A percentile compares a stretch with the other conserved stretches of the same genome.
Conservation (phyloP, 2,113 vertebrate species). For the Spheniscus mendiculus region DNA sequence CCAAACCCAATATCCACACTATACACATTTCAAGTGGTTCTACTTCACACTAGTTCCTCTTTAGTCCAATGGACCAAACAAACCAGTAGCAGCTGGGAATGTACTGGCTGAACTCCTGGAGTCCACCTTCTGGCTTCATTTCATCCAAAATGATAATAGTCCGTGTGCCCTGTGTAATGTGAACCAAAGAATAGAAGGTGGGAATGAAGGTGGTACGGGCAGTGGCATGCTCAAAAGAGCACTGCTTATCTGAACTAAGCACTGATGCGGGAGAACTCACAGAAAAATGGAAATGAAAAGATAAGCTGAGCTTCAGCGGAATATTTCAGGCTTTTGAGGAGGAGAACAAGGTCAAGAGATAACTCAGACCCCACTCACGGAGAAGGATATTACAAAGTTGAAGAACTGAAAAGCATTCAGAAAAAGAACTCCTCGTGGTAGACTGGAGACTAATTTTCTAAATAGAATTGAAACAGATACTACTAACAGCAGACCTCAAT, state of each 20-base stretch:
- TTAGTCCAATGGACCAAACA: background rate
- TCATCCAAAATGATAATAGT: background rate
- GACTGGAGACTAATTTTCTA: background rate
- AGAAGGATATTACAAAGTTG: background rate
- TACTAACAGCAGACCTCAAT: background rate
- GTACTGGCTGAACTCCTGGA: background rate
- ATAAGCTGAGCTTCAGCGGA: background rate
- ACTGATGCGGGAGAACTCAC: background rate
- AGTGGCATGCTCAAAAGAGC: background rate
- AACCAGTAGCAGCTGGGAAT: background rate
- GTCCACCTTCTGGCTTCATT: background rate
- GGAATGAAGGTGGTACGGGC: background rate
- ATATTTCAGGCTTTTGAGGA: background rate
- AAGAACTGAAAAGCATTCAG: background rate
- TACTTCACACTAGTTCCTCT: background rate
- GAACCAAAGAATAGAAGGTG: background rate
- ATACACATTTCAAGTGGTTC: background rate
- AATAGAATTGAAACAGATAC: background rate
- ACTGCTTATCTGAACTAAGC: background rate
- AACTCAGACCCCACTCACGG: background rate
- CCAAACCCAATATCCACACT: background rate
- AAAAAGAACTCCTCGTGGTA: background rate
- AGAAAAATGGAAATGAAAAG: background rate
- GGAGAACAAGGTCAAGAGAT: background rate
- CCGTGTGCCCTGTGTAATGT: background rate